Percentiles rank a stretch among this genome's conserved stretches.
Conservation (phyloP, 1,140 invertebrate species). For the Apis florea region DNA sequence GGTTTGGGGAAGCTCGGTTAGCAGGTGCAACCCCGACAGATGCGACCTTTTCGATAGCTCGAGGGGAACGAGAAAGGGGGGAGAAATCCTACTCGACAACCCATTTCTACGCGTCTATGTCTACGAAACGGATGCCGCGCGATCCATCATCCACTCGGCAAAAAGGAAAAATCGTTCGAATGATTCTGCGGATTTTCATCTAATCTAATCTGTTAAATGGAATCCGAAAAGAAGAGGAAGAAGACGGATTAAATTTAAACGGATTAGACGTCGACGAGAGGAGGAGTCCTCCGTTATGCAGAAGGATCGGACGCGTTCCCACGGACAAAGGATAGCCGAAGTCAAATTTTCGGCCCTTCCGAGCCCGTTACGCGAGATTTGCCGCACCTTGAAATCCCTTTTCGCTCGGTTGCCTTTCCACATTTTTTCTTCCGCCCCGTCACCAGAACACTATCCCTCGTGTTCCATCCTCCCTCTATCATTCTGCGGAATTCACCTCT, state of each 20-base stretch:
- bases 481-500: not conserved
- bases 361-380: conserved; percentile 34
- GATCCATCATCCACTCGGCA: not conserved
- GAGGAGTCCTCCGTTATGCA: not conserved
- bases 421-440: conserved; percentile 16
- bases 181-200: not conserved
- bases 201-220: not conserved
- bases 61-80: not conserved
- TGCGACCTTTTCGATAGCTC: conserved; percentile 33
- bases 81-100: not conserved
- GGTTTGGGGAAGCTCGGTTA: not conserved
- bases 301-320: not conserved
- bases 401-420: conserved; percentile 25
- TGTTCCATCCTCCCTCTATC: not conserved
- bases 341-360: conserved; percentile 31
- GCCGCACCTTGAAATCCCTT: conserved; percentile 29
- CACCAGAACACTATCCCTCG: not conserved
- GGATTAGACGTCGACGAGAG: not conserved
- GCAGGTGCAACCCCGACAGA: conserved; percentile 46
- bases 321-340: not conserved
- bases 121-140: not conserved
- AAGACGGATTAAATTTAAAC: not conserved
- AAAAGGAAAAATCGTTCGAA: not conserved
- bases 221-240: not conserved
- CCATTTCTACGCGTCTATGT: not conserved